Evolutionary conservation across 2,797 vertebrate genomes (phyloP).

Genomic region (Paedocypris micromegethes): DNA sequence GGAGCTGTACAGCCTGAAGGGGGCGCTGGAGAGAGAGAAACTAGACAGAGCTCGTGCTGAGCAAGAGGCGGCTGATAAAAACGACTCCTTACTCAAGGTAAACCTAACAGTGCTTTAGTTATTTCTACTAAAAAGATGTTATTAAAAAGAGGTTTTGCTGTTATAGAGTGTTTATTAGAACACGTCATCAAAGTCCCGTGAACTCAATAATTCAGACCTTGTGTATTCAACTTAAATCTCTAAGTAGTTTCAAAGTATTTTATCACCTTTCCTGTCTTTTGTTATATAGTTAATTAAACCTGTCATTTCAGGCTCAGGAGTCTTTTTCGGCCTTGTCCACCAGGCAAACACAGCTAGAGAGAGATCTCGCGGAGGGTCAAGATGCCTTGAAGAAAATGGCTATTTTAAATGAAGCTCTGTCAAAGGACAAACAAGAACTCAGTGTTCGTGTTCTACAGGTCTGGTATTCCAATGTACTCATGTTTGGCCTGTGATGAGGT

Average conservation of each 20-base stretch:
- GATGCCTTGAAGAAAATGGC: conserved; percentile 70
- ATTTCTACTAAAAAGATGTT: too few relatives aligned
- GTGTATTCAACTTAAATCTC: too few relatives aligned
- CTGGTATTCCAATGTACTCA: conserved; percentile 37
- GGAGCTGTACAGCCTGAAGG: conserved; percentile 65
- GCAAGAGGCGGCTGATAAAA: conserved; percentile 66
- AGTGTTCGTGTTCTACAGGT: conserved; percentile 76
- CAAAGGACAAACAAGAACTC: conserved; percentile 74
- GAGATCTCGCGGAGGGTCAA: conserved; percentile 63
- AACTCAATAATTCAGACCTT: too few relatives aligned
- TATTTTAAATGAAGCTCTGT: conserved; percentile 72
- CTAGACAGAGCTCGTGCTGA: conserved; percentile 69
- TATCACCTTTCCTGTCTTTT: background rate
- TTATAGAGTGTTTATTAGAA: too few relatives aligned
- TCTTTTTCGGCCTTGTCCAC: conserved; percentile 60
- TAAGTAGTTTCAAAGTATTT: background rate
- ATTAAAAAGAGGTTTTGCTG: too few relatives aligned
- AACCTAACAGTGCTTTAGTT: background rate
- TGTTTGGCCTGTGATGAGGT: conserved; percentile 21
- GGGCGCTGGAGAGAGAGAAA: conserved; percentile 67
- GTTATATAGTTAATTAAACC: background rate
- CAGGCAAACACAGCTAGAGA: conserved; percentile 62
- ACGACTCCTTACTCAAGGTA: conserved; percentile 70
- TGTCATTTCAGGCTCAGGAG: conserved; percentile 65
- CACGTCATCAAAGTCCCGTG: too few relatives aligned